phyloP scores from a whole-genome alignment of 2,888 invertebrate genomes.

The Xestia sexstrigata region DNA sequence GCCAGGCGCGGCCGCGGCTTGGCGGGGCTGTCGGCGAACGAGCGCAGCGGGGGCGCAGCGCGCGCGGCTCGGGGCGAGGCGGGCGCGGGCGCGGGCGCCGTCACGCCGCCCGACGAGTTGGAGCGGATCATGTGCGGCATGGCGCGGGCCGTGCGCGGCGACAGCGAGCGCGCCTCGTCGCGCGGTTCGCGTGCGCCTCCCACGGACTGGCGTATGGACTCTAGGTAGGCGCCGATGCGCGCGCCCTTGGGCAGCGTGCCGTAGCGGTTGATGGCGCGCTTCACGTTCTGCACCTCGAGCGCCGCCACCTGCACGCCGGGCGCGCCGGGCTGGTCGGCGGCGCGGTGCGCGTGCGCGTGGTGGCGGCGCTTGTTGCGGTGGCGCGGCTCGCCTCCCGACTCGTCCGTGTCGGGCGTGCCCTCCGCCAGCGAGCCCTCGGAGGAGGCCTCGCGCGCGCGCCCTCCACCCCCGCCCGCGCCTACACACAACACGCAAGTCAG shows the following conservation, averaged over 20 bases:
- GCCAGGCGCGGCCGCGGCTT: slow-evolving; percentile 94
- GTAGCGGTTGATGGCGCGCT: slow-evolving; percentile 98
- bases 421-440: slow-evolving; percentile 94
- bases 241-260: slow-evolving; percentile 99
- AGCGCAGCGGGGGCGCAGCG: slow-evolving; percentile 85
- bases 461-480: slow-evolving; percentile 65
- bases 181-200: slow-evolving; percentile 77
- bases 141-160: slow-evolving; percentile 92
- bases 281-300: slow-evolving; percentile 98
- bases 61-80: slow-evolving; percentile 84
- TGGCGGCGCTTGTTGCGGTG: slow-evolving; percentile 85
- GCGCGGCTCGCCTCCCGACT: slow-evolving; percentile 89
- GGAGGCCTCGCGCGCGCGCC: slow-evolving; percentile 87
- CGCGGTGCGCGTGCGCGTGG: slow-evolving; percentile 81
- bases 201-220: slow-evolving; percentile 96
- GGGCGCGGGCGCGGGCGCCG: slow-evolving; percentile 88
- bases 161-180: slow-evolving; percentile 90
- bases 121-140: slow-evolving; percentile 97
- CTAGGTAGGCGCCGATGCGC: slow-evolving; percentile 98
- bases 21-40: slow-evolving; percentile 93
- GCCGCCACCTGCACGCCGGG: slow-evolving; percentile 95
- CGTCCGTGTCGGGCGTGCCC: slow-evolving; percentile 94
- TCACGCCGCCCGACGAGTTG: slow-evolving; percentile 96
- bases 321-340: slow-evolving; percentile 14
- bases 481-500: slow-evolving; percentile 21